phyloP scores from a whole-genome alignment of 2,888 invertebrate genomes.

The Embidobia sp. region DNA sequence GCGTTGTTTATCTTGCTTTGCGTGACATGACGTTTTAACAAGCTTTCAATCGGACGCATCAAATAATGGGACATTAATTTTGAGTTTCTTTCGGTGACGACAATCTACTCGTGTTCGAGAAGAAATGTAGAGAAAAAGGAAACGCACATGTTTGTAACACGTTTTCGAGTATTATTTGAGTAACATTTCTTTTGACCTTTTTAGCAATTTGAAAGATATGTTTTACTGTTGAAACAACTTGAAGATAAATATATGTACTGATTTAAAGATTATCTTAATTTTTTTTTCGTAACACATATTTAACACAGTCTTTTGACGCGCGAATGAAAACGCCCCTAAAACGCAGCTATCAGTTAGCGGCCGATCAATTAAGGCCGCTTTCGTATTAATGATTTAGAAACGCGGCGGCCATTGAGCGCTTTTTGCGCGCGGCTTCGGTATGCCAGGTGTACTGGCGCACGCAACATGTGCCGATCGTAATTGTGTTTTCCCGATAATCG shows the following conservation, averaged over 20 bases:
- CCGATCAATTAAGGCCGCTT: conserved; percentile 44
- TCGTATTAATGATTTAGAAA: conserved; percentile 48
- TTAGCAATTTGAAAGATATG: too few relatives aligned
- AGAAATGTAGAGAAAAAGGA: too few relatives aligned
- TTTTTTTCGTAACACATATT: too few relatives aligned
- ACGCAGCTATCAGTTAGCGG: conserved; percentile 32
- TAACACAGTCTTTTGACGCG: too few relatives aligned
- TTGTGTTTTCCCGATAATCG: conserved; percentile 63
- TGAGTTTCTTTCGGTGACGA: not conserved
- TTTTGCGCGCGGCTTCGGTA: conserved; percentile 29
- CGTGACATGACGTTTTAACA: conserved; percentile 28
- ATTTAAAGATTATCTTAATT: too few relatives aligned
- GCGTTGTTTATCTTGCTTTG: conserved; percentile 22
- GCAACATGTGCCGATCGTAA: conserved; percentile 60
- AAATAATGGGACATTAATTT: conserved; percentile 19
- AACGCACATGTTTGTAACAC: too few relatives aligned
- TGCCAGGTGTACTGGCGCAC: conserved; percentile 41
- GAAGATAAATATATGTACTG: too few relatives aligned
- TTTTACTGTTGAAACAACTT: too few relatives aligned
- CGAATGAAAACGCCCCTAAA: too few relatives aligned
- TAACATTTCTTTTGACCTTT: too few relatives aligned
- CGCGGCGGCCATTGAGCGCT: conserved; percentile 28
- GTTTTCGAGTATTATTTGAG: too few relatives aligned
- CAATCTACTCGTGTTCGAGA: too few relatives aligned
- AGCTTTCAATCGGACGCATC: conserved; percentile 37